phyloP scores from a whole-genome alignment of 2,113 vertebrate species.

The Mustela lutreola region DNA sequence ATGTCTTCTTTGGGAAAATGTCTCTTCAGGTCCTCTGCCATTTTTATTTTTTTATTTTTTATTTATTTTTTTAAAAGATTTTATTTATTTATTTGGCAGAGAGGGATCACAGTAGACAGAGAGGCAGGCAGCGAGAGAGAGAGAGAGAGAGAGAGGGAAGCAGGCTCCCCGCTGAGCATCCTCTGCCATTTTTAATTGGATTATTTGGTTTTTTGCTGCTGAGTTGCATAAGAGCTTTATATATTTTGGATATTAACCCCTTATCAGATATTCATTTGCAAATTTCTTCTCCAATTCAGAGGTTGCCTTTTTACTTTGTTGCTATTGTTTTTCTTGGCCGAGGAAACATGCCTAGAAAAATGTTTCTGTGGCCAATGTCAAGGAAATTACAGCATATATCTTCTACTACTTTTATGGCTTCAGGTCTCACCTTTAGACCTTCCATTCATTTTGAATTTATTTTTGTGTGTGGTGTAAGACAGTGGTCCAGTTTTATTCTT shows the following conservation, averaged over 20 bases:
- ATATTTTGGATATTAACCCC: background rate
- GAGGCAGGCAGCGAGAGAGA: too few species aligned
- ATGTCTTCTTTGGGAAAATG: background rate
- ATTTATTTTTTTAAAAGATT: too few species aligned
- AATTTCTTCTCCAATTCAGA: background rate
- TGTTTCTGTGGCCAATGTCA: background rate
- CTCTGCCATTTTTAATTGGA: background rate
- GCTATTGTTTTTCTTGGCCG: background rate
- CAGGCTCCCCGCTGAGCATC: background rate
- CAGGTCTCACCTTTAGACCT: background rate
- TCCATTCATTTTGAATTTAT: background rate
- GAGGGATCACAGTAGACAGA: too few species aligned
- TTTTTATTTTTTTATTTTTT: background rate
- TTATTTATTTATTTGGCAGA: too few species aligned
- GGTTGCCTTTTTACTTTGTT: background rate
- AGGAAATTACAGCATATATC: background rate
- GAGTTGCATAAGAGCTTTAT: background rate
- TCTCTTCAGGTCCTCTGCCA: background rate
- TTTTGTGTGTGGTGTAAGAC: background rate
- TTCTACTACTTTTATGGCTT: background rate
- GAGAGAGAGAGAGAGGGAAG: too few species aligned
- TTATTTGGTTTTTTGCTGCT: background rate
- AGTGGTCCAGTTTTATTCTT: background rate
- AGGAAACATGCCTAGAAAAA: background rate
- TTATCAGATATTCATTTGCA: background rate